Conservation (phyloP, 2,113 vertebrate species). For the Chaenocephalus aceratus region DNA sequence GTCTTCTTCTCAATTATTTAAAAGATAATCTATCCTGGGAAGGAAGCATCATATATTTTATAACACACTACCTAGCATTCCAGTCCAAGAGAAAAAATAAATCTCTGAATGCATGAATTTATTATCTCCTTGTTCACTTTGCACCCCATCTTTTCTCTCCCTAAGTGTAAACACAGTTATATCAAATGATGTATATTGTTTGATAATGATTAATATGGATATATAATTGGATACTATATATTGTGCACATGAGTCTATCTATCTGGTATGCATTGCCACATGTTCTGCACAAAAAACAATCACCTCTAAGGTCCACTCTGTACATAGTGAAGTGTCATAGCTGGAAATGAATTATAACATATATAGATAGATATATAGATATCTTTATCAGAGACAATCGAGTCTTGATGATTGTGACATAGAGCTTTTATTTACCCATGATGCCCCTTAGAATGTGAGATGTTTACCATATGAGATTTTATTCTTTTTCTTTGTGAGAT, state of each 20-base stretch:
- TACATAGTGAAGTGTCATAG: constrained; percentile 74
- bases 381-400: constrained; percentile 82
- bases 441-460: constrained; percentile 66
- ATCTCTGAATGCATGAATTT: constrained; percentile 48
- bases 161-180: constrained; percentile 39
- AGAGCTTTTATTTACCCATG: constrained; percentile 65
- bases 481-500: constrained; percentile 44
- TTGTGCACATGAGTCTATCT: constrained; percentile 69
- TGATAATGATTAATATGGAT: constrained; percentile 54
- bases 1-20: constrained; percentile 59
- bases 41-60: constrained; percentile 65
- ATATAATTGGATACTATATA: constrained; percentile 62
- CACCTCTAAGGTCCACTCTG: constrained; percentile 65
- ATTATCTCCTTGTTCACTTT: constrained; percentile 33
- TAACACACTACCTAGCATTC: constrained; percentile 68
- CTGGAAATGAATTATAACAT: constrained; percentile 61
- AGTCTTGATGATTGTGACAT: constrained; percentile 74
- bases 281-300: constrained; percentile 50
- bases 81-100: constrained; percentile 24
- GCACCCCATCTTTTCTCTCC: constrained; percentile 20
- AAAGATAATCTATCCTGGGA: constrained; percentile 50
- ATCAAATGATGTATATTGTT: constrained; percentile 45
- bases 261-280: constrained; percentile 59
- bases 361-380: constrained; percentile 72
- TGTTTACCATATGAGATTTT: constrained; percentile 37